Evolutionary conservation across 2,888 invertebrate species (phyloP), one percentile per base, ranked within the genome.

Genomic region (Pseudolycoriella hygida): DNA sequence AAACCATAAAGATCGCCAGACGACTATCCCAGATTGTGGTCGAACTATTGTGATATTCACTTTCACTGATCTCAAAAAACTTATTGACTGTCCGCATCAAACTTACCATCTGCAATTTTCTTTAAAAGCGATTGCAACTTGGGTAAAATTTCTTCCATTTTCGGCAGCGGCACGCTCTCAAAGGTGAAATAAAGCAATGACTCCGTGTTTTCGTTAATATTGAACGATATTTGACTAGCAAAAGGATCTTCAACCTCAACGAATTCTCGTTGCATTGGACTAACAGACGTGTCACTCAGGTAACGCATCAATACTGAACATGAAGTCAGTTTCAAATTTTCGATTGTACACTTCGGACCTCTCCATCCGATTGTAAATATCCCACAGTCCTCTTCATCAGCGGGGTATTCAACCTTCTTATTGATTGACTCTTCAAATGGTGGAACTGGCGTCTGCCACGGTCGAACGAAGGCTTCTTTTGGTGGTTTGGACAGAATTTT

Each of bases 321-420:
- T 5, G 76, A 80, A 3, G 73, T 72, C 49, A 82, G 59, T 44
- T 71, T 70, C 52, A 70, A 71, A 48, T 76, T 59, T 44, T 79
- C 71, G 0, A 60, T 59, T 1, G 73, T 71, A 17, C 70, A 58
- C 17, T 60, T 40, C 0, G 90, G 86, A 2, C 89, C 89, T 49
- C 87, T 71, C 83, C 86, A 90, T 0, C 77, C 84, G 48, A 82
- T 71, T 48, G 73, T 61, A 45, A 85, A 81, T 60, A 86, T 69
- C 10, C 89, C 89, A 62, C 80, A 79, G 50, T 78, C 80, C 58
- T 84, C 85, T 49, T 83, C 81, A 58, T 88, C 87, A n/a, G 83
- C 78, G 0, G 89, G 84, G 47, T 50, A 90, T 48, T 68, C 64
- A 17, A 73, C 69, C 44, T 67, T 68, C 2, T 77, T 60, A 18